phyloP scores from a whole-genome alignment of 1,140 invertebrate genomes.

The Drosophila seguyi region DNA sequence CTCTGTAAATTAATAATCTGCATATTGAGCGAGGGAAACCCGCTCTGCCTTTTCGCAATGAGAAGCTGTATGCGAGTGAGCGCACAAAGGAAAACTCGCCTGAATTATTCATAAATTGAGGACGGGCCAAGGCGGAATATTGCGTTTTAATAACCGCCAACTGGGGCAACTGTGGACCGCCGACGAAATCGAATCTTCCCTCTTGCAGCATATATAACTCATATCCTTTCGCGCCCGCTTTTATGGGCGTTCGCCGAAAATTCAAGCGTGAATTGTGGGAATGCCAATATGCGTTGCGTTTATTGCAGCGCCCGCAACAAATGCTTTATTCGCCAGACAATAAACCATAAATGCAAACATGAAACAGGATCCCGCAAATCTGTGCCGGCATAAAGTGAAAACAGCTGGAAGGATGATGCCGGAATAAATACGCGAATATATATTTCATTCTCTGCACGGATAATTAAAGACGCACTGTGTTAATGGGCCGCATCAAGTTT shows the following conservation, averaged over 20 bases:
- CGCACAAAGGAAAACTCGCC: conserved; percentile 33
- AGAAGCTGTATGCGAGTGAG: neutral
- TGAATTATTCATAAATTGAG: conserved; percentile 42
- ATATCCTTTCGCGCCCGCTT: conserved; percentile 6
- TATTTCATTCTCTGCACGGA: conserved; percentile 13
- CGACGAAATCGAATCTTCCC: conserved; percentile 30
- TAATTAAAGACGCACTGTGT: conserved; percentile 39
- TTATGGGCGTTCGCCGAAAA: conserved; percentile 24
- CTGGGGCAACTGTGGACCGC: conserved; percentile 4
- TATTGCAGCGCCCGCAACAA: conserved; percentile 38
- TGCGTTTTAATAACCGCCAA: conserved; percentile 47
- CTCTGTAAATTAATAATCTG: conserved; percentile 68
- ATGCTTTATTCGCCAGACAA: conserved; percentile 51
- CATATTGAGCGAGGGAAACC: conserved; percentile 6
- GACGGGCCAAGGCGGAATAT: conserved; percentile 27
- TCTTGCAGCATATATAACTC: conserved; percentile 15
- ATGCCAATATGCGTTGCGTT: conserved; percentile 23
- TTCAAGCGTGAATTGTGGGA: conserved; percentile 21
- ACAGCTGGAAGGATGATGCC: conserved; percentile 19
- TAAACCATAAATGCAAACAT: conserved; percentile 54
- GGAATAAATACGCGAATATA: conserved; percentile 9
- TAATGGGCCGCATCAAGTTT: conserved; percentile 48
- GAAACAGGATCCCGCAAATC: conserved; percentile 16
- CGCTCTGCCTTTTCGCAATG: neutral
- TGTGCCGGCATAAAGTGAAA: conserved; percentile 18